phyloP scores from a whole-genome alignment of 1,140 invertebrate species.

The Drosophila sp. region DNA sequence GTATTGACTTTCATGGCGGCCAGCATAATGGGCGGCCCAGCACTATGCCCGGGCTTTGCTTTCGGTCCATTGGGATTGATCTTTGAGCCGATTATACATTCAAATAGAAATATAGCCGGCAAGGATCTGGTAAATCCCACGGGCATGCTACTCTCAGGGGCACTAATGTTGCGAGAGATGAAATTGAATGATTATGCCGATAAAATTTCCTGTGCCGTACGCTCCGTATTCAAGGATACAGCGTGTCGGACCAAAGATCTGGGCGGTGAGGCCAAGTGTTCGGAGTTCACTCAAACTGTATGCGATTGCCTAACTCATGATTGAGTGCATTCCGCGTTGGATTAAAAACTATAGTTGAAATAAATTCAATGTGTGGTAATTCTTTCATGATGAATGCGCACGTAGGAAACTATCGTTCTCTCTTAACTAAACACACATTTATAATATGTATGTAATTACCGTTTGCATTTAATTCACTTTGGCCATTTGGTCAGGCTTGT shows the following conservation, averaged over 20 bases:
- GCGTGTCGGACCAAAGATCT: slow-evolving; percentile 54
- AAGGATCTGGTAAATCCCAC: slow-evolving; percentile 61
- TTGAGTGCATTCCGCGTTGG: neutral
- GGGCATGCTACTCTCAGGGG: slow-evolving; percentile 43
- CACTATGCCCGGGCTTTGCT: slow-evolving; percentile 48
- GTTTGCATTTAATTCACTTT: slow-evolving; percentile 63
- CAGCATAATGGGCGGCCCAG: slow-evolving; percentile 46
- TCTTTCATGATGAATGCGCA: neutral
- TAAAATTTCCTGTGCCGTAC: slow-evolving; percentile 35
- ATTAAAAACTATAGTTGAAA: neutral
- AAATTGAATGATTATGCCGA: slow-evolving; percentile 23
- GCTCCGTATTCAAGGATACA: slow-evolving; percentile 42
- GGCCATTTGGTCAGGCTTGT: slow-evolving; percentile 14
- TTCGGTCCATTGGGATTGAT: slow-evolving; percentile 36
- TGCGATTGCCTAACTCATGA: slow-evolving; percentile 28
- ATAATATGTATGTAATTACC: slow-evolving; percentile 70
- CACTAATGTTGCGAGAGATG: slow-evolving; percentile 45
- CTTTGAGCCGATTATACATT: slow-evolving; percentile 34
- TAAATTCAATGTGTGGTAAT: slow-evolving; percentile 32
- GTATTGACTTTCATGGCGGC: slow-evolving; percentile 48
- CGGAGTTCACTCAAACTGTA: slow-evolving; percentile 52
- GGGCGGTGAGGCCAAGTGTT: slow-evolving; percentile 50
- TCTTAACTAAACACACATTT: slow-evolving; percentile 56
- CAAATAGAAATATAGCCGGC: slow-evolving; percentile 10
- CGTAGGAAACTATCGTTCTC: slow-evolving; percentile 27